phyloP scores from a whole-genome alignment of 2,888 invertebrate species.

The Drosophila demipolita region DNA sequence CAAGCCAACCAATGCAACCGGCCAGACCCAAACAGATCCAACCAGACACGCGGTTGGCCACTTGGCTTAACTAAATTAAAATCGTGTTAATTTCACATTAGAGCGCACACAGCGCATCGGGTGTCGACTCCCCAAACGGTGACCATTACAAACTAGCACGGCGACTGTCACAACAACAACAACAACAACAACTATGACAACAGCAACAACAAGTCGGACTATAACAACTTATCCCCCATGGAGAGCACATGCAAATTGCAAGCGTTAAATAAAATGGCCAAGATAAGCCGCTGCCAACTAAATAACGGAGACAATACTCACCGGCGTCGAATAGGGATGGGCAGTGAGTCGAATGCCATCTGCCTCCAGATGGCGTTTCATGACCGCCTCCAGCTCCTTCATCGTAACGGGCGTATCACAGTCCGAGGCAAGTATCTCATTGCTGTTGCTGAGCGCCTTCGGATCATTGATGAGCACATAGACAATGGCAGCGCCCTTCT shows the following conservation, averaged over 20 bases:
- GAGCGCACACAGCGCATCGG: conserved; percentile 70
- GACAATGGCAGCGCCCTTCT: conserved; percentile 96
- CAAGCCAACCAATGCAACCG: conserved; percentile 12
- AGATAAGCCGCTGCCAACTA: conserved; percentile 59
- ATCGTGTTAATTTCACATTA: conserved; percentile 82
- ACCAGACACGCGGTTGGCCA: conserved; percentile 68
- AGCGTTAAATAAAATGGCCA: conserved; percentile 67
- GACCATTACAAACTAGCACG: conserved; percentile 58
- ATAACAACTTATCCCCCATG: conserved; percentile 46
- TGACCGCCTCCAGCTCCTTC: conserved; percentile 89
- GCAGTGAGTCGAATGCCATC: conserved; percentile 94
- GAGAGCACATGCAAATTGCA: conserved; percentile 68
- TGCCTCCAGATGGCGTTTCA: conserved; percentile 93
- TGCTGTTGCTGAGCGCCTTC: conserved; percentile 86
- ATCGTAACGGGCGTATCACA: conserved; percentile 85
- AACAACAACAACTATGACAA: conserved; percentile 4
- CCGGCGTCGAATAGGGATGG: conserved; percentile 96
- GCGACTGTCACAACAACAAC: conserved; percentile 53
- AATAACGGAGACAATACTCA: conserved; percentile 86
- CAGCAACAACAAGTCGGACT: conserved; percentile 3
- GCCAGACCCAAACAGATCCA: neutral
- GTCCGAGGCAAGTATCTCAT: conserved; percentile 85
- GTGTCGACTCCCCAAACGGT: conserved; percentile 57
- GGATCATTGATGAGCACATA: conserved; percentile 96
- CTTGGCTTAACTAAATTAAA: conserved; percentile 81